phyloP scores from a whole-genome alignment of 2,797 vertebrate species.

The Cephalopachus bancanus region DNA sequence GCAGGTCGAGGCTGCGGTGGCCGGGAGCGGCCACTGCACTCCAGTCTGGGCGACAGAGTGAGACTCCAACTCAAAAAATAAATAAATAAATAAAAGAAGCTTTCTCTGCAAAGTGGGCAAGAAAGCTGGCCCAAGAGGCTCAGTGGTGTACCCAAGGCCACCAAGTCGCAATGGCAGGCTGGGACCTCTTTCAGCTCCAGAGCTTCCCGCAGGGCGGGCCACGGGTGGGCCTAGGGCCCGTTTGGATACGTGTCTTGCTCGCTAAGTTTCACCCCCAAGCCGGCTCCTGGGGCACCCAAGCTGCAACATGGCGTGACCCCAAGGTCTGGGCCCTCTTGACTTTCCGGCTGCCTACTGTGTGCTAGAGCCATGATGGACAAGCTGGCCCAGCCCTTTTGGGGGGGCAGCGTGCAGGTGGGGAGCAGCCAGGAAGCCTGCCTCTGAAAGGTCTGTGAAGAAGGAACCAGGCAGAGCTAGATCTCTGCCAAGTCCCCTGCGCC shows the following conservation, averaged over 20 bases:
- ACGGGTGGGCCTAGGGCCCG: too few species aligned
- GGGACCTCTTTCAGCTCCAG: background rate
- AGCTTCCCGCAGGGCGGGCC: too few species aligned
- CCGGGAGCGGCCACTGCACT: too few species aligned
- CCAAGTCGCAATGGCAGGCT: background rate
- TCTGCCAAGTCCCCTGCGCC: too few species aligned
- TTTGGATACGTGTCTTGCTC: too few species aligned
- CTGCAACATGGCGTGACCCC: too few species aligned
- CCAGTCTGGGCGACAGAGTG: too few species aligned
- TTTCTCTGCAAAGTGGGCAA: accelerated
- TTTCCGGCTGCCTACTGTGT: background rate
- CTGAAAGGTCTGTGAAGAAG: background rate
- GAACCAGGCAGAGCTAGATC: background rate
- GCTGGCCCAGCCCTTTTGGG: background rate
- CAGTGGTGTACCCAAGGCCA: background rate
- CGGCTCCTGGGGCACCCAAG: too few species aligned
- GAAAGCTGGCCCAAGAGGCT: background rate
- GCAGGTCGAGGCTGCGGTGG: too few species aligned
- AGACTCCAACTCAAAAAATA: too few species aligned
- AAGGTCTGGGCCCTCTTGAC: background rate
- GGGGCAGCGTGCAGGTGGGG: background rate
- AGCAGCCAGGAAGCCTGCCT: background rate
- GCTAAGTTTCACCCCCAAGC: too few species aligned
- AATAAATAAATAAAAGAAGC: too few species aligned
- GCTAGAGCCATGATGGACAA: accelerated